Evolutionary conservation across 2,888 invertebrate species (phyloP).

Genomic region (Drosophila differens): DNA sequence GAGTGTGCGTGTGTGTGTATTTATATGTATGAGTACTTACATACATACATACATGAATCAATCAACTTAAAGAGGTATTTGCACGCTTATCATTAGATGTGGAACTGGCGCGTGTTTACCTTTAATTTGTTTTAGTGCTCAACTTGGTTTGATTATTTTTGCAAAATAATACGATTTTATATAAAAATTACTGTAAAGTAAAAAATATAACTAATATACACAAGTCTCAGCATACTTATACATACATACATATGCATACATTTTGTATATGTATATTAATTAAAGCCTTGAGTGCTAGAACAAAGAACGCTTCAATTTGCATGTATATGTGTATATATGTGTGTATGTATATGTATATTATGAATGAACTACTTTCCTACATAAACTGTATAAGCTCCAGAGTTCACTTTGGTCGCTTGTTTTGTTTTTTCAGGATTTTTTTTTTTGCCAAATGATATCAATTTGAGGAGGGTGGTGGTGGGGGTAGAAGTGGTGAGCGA

Average conservation of each 20-base stretch:
- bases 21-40: not conserved
- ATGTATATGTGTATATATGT: not conserved
- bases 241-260: not conserved
- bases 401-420: constrained; percentile 2
- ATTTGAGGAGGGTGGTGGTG: constrained; percentile 10
- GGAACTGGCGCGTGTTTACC: constrained; percentile 68
- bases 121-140: constrained; percentile 40
- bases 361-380: not conserved
- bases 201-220: not conserved
- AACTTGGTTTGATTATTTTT: constrained; percentile 27
- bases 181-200: constrained; percentile 25
- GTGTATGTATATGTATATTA: not conserved
- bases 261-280: not conserved
- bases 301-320: not conserved
- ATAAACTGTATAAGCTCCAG: constrained; percentile 23
- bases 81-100: constrained; percentile 61
- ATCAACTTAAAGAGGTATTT: constrained; percentile 56
- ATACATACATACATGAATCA: constrained; percentile 33
- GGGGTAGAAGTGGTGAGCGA: constrained; percentile 23
- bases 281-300: constrained; percentile 1
- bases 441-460: constrained; percentile 40
- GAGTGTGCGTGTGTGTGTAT: not conserved
- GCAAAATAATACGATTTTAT: constrained; percentile 18
- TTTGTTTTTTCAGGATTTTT: constrained; percentile 23
- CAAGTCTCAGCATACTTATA: not conserved